Conservation (phyloP, 2,888 invertebrate species). For the Ceramica pisi region DNA sequence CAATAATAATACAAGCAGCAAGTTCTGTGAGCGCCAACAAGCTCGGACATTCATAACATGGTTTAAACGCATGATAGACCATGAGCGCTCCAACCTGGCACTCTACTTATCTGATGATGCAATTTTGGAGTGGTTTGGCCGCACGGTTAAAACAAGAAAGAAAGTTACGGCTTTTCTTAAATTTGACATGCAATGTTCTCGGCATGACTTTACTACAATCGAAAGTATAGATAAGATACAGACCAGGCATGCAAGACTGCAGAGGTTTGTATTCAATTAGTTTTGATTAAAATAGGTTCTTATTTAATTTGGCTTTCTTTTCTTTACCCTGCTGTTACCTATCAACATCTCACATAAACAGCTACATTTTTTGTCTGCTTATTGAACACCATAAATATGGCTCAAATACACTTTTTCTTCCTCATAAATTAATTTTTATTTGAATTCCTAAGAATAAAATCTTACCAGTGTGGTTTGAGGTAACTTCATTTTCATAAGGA, state of each 20-base stretch:
- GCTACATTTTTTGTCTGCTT: neutral
- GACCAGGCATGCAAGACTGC: slow-evolving; percentile 73
- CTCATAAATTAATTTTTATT: neutral
- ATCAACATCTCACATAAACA: neutral
- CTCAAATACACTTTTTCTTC: neutral
- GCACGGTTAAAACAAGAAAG: slow-evolving; percentile 90
- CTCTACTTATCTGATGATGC: slow-evolving; percentile 89
- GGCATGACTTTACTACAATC: slow-evolving; percentile 87
- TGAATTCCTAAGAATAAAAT: neutral
- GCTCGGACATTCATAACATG: slow-evolving; percentile 85
- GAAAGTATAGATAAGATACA: slow-evolving; percentile 83
- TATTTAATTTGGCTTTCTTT: slow-evolving; percentile 40
- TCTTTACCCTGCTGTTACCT: slow-evolving; percentile 30
- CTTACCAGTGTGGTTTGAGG: too few species aligned
- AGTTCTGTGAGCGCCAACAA: slow-evolving; percentile 75
- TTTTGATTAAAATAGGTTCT: slow-evolving; percentile 50
- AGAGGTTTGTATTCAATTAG: slow-evolving; percentile 76
- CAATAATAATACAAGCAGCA: slow-evolving; percentile 74
- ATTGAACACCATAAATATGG: neutral
- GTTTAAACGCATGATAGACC: slow-evolving; percentile 88
- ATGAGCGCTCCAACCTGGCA: slow-evolving; percentile 86
- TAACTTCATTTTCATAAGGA: too few species aligned
- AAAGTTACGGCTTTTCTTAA: slow-evolving; percentile 91
- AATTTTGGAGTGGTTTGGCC: slow-evolving; percentile 92
- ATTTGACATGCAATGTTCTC: slow-evolving; percentile 88